Evolutionary conservation across 2,888 invertebrate genomes (phyloP).

Genomic region (Eudemis profundana): DNA sequence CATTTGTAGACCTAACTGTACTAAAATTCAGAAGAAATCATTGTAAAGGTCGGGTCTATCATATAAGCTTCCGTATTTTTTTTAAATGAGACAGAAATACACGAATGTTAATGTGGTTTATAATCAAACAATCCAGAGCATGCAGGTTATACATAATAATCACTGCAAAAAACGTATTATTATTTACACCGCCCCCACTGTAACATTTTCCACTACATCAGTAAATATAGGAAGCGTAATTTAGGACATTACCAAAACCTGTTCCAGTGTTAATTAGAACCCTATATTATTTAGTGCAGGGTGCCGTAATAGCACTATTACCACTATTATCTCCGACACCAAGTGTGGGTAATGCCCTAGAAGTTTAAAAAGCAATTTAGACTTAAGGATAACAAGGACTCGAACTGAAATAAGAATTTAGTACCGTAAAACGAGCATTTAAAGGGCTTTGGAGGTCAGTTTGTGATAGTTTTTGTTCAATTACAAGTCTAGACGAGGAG

Average conservation of each 20-base stretch:
- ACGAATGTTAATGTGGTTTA: too few relatives aligned
- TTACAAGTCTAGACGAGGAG: conserved; percentile 32
- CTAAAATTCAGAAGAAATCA: too few relatives aligned
- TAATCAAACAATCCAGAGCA: too few relatives aligned
- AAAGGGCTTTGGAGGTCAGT: conserved; percentile 28
- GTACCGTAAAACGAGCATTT: conserved; percentile 31
- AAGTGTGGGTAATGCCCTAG: conserved; percentile 48
- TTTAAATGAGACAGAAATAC: too few relatives aligned
- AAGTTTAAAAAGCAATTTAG: conserved; percentile 47
- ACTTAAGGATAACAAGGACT: conserved; percentile 32
- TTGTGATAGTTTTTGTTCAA: conserved; percentile 23
- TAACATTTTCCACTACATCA: background rate
- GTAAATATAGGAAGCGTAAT: conserved; percentile 1
- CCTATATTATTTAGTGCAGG: conserved; percentile 48
- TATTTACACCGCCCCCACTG: background rate
- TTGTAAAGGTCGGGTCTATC: too few relatives aligned
- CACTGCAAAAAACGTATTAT: background rate
- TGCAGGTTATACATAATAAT: too few relatives aligned
- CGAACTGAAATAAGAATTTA: conserved; percentile 39
- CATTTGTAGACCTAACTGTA: too few relatives aligned
- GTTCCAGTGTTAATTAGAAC: conserved; percentile 37
- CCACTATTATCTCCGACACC: conserved; percentile 50
- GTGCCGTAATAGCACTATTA: conserved; percentile 53
- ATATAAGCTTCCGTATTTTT: too few relatives aligned
- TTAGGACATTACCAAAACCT: conserved; percentile 37